Conservation (phyloP, 2,888 invertebrate species). For the Chelonus formosanus region DNA sequence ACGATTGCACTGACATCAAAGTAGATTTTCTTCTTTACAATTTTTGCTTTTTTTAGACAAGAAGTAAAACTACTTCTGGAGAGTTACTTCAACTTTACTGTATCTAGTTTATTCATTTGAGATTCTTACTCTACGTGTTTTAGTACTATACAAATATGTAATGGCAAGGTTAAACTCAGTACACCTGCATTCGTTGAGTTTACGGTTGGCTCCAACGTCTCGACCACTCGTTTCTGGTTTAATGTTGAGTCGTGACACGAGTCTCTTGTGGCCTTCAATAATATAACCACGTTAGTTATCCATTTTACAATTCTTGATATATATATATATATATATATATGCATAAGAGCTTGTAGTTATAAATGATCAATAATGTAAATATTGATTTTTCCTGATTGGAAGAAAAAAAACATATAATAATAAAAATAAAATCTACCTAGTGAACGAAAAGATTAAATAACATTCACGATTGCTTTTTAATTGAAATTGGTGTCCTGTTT, state of each 20-base stretch:
- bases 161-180: slow-evolving; percentile 20
- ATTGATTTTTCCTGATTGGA: slow-evolving; percentile 36
- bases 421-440: slow-evolving; percentile 6
- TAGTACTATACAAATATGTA: background rate
- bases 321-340: background rate
- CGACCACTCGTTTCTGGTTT: slow-evolving; percentile 42
- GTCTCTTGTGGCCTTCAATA: slow-evolving; percentile 2
- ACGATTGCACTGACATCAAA: too few relatives aligned
- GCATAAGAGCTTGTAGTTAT: slow-evolving; percentile 7
- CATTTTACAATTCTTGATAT: slow-evolving; percentile 20
- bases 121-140: slow-evolving; percentile 18
- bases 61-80: background rate
- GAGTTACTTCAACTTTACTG: slow-evolving; percentile 14
- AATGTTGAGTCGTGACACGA: slow-evolving; percentile 42
- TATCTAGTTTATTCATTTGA: slow-evolving; percentile 37
- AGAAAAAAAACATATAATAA: slow-evolving; percentile 8
- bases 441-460: slow-evolving; percentile 5
- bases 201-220: slow-evolving; percentile 32
- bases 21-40: too few relatives aligned
- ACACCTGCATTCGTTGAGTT: slow-evolving; percentile 36
- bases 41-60: too few relatives aligned
- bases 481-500: slow-evolving; percentile 11
- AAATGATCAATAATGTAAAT: slow-evolving; percentile 28
- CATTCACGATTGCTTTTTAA: slow-evolving; percentile 10
- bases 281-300: background rate